These are phyloP conservation scores for Orycteropus afer DNA, from an alignment of 2,113 vertebrate genomes.

Conservation along the genomic window DNA sequence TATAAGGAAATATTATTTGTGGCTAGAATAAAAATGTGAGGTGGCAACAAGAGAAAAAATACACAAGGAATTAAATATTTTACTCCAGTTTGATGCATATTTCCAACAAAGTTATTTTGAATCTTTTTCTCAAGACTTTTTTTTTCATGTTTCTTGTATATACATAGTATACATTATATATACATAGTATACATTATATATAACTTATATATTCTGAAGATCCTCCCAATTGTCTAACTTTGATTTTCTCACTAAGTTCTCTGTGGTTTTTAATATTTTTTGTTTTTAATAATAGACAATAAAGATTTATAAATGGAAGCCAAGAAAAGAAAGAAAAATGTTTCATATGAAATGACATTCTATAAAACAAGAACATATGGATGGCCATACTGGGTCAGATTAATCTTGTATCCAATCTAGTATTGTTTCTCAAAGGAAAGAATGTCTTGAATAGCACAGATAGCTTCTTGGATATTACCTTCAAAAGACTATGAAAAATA, in stretches of 20 bases:
- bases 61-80: not conserved
- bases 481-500: conserved; percentile 4
- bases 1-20: not conserved
- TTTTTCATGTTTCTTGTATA: not conserved
- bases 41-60: not conserved
- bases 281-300: not conserved
- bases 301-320: not conserved
- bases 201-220: not conserved
- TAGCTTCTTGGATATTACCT: not conserved
- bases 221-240: not conserved
- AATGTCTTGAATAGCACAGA: not conserved
- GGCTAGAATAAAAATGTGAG: not conserved
- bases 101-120: not conserved
- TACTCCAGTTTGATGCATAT: not conserved
- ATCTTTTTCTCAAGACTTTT: not conserved
- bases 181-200: too few species aligned
- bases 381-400: not conserved
- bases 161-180: not conserved
- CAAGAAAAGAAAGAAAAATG: not conserved
- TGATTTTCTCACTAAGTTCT: not conserved
- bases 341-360: not conserved
- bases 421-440: conserved; percentile 4
- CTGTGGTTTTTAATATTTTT: too few species aligned
- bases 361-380: not conserved
- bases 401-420: not conserved